Evolutionary conservation across 2,113 vertebrate species (phyloP).

Genomic region (Riparia riparia): DNA sequence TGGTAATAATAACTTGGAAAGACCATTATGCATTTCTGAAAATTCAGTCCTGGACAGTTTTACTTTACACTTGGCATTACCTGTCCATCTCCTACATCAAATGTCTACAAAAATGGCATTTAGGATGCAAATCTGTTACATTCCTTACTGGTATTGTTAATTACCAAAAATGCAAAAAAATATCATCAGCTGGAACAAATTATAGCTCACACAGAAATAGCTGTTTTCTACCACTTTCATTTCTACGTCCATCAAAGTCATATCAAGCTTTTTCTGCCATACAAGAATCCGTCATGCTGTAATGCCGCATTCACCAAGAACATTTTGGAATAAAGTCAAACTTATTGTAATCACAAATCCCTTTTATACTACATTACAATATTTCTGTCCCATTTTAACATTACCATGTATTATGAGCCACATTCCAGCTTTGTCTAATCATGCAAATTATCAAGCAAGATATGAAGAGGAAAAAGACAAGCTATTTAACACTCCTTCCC

Average conservation of each 20-base stretch:
- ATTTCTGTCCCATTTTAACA: not conserved
- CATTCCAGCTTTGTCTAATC: not conserved
- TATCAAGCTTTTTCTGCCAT: not conserved
- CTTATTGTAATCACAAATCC: not conserved
- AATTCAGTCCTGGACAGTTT: not conserved
- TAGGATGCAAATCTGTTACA: not conserved
- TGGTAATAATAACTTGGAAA: not conserved
- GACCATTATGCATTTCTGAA: not conserved
- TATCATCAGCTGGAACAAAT: not conserved
- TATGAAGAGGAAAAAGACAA: not conserved
- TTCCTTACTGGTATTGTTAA: not conserved
- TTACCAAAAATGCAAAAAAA: not conserved
- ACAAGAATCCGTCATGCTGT: not conserved
- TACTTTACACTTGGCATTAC: not conserved
- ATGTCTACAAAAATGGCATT: not conserved
- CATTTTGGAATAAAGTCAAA: not conserved
- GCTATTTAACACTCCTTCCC: not conserved
- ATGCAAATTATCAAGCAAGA: constrained; percentile 19
- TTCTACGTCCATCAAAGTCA: not conserved
- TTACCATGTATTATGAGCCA: not conserved
- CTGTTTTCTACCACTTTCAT: not conserved
- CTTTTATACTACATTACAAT: not conserved
- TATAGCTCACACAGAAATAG: not conserved
- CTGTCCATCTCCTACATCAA: not conserved
- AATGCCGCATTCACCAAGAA: not conserved